Evolutionary conservation across 2,797 vertebrate species (phyloP).

Genomic region (Echeneis naucrates): DNA sequence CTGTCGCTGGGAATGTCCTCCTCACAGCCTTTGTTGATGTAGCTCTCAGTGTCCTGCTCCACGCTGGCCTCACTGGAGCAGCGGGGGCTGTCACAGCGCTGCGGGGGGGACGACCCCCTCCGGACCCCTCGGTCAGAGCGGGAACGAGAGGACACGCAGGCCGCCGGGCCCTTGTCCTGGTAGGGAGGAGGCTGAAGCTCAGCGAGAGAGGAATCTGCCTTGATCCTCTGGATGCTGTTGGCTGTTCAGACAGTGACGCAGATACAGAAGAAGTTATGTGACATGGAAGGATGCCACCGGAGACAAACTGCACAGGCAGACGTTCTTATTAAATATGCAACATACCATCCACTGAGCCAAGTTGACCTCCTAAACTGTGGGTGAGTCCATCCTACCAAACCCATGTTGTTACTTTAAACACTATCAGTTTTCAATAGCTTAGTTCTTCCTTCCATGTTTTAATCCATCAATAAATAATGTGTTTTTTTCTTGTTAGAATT

Average conservation of each 20-base stretch:
- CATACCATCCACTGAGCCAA: constrained; percentile 10
- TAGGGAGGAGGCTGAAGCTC: constrained; percentile 94
- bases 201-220: constrained; percentile 87
- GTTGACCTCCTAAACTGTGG: constrained; percentile 32
- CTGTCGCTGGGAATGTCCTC: constrained; percentile 97
- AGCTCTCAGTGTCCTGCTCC: constrained; percentile 91
- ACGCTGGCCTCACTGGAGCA: constrained; percentile 91
- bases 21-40: constrained; percentile 93
- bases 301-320: constrained; percentile 15
- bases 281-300: constrained; percentile 27
- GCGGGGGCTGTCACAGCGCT: constrained; percentile 84
- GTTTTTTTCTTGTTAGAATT: background rate
- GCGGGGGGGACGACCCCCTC: constrained; percentile 83
- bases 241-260: constrained; percentile 75
- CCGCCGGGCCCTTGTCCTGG: constrained; percentile 86
- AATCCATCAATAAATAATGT: background rate
- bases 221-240: constrained; percentile 92
- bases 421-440: background rate
- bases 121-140: constrained; percentile 85
- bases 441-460: background rate
- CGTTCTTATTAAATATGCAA: constrained; percentile 11
- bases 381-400: background rate
- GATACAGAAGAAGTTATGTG: constrained; percentile 23
- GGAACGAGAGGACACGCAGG: constrained; percentile 74
- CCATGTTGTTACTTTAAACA: background rate